Evolutionary conservation across 1,140 invertebrate species (phyloP).

Genomic region (Orussus abietinus): DNA sequence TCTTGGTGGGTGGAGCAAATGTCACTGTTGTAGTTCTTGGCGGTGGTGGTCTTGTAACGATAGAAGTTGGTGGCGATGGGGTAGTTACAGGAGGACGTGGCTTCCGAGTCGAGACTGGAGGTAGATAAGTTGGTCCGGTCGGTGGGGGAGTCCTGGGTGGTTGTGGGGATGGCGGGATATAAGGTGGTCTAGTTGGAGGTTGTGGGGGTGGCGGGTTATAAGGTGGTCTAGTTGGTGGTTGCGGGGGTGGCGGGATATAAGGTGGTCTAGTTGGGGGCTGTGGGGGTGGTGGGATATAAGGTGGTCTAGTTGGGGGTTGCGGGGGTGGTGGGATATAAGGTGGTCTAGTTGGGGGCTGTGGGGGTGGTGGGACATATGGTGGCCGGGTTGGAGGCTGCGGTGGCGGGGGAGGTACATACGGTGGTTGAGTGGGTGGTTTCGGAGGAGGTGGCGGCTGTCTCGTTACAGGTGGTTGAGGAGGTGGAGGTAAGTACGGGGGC

Average conservation of each 20-base stretch:
- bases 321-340: conserved; percentile 2
- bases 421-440: not conserved
- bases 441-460: conserved; percentile 3
- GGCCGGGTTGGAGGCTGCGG: conserved; percentile 12
- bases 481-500: too few relatives aligned
- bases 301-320: not conserved
- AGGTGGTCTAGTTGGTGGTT: conserved; percentile 1
- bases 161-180: conserved; percentile 5
- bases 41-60: too few relatives aligned
- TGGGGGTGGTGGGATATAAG: conserved; percentile 4
- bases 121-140: not conserved
- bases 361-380: conserved; percentile 6
- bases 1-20: too few relatives aligned
- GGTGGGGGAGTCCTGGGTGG: conserved; percentile 6
- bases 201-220: not conserved
- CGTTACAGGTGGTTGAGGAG: conserved; percentile 1
- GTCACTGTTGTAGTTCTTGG: too few relatives aligned
- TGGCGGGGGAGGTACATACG: conserved; percentile 1
- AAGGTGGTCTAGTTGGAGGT: not conserved
- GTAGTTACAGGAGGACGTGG: too few relatives aligned
- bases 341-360: not conserved
- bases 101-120: too few relatives aligned
- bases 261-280: conserved; percentile 1
- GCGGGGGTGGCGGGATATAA: conserved; percentile 1
- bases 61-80: too few relatives aligned